phyloP scores from a whole-genome alignment of 2,113 vertebrate genomes.

The Anas platyrhynchos region DNA sequence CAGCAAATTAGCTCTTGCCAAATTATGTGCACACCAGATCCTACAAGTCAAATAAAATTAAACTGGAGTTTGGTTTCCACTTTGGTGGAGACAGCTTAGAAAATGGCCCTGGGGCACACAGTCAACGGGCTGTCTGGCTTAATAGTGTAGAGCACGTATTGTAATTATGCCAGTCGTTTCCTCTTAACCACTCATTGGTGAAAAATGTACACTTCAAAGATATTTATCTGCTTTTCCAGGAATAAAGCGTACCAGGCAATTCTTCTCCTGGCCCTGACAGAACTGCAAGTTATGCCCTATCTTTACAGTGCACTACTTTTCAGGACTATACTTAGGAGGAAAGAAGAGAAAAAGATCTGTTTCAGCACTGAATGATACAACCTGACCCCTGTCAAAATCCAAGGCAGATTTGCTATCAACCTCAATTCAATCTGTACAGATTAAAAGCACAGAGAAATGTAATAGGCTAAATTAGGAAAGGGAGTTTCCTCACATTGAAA shows the following conservation, averaged over 20 bases:
- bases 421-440: neutral
- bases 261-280: neutral
- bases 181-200: neutral
- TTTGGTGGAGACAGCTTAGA: neutral
- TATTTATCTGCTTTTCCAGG: neutral
- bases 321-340: neutral
- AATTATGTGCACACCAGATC: slow-evolving; percentile 27
- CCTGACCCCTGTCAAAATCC: neutral
- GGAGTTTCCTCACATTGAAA: neutral
- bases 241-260: neutral
- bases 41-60: slow-evolving; percentile 50
- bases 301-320: neutral
- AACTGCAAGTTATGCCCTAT: neutral
- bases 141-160: neutral
- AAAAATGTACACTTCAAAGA: neutral
- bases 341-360: neutral
- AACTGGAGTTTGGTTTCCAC: neutral
- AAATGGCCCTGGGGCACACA: neutral
- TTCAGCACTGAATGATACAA: neutral
- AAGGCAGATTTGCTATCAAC: neutral
- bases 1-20: slow-evolving; percentile 41
- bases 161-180: slow-evolving; percentile 14
- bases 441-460: neutral
- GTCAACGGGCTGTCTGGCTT: neutral
- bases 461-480: neutral